Evolutionary conservation across 2,113 vertebrate genomes (phyloP), one percentile per base, ranked within the genome.

Genomic region (Salvator merianae): DNA sequence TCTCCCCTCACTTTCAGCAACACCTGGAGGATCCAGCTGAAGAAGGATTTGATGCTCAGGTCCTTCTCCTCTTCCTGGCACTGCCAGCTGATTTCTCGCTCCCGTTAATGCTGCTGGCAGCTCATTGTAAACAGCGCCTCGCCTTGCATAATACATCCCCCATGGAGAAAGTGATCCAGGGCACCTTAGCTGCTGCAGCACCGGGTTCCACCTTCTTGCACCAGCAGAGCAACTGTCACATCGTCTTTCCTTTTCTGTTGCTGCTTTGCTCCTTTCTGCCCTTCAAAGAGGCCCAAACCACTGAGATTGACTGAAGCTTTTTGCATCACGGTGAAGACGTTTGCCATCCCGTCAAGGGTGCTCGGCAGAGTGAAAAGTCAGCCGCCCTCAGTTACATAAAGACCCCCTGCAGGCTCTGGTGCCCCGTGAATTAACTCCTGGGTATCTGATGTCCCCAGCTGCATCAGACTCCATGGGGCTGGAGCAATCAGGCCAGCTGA

Each of bases 81-180:
- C 72, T 50, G 22, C 7, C 8, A 81, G 75, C 81, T 88, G 73
- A 38, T 88, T 83, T 79, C 59, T 87, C 0, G 43, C 47, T 2
- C 12, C 84, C 80, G 77, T 92, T 91, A 88, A 76, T 24, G 83
- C 68, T 12, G 7, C n/a, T n/a, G n/a, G n/a, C 43, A 47, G 7
- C 6, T 88, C 81, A 81, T 71, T 80, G 34, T 75, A 43, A 88
- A 66, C 59, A 83, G 34, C 26, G 85, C 81, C 82, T 71, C 7
- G 2, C 84, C 72, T 85, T 91, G 43, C 63, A 79, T 89, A 88
- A 90, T 88, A 43, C 0, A 9, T 77, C 89, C 65, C 34, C 47
- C 36, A 8, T 1, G 53, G 8, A 36, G 24, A 70, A 30, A 12
- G 65, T 79, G 9, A 80, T 50, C 12, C 5, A 62, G 40, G 6